These are phyloP conservation scores for Orgyia antiqua DNA, from an alignment of 2,888 invertebrate species.

Conservation along the genomic window DNA sequence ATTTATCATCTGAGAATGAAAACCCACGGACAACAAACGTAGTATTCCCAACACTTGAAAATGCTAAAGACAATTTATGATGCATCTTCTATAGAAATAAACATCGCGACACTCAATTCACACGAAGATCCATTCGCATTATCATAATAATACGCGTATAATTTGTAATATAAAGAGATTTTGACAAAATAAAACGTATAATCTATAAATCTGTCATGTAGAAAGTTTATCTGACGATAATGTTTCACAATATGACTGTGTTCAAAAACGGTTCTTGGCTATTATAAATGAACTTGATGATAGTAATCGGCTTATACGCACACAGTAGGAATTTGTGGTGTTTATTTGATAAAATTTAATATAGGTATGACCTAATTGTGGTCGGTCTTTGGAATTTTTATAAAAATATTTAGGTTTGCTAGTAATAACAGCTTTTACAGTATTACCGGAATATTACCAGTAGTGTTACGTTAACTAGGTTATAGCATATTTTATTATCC, in stretches of 20 bases:
- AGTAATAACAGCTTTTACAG: too few species aligned
- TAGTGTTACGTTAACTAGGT: too few species aligned
- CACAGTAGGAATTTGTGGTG: slow-evolving; percentile 8
- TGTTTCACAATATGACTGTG: slow-evolving; percentile 14
- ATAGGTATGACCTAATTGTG: slow-evolving; percentile 13
- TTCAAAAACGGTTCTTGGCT: slow-evolving; percentile 15
- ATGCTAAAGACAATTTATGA: slow-evolving; percentile 29
- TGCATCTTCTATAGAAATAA: slow-evolving; percentile 27
- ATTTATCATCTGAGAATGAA: slow-evolving; percentile 3
- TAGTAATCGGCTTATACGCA: slow-evolving; percentile 19
- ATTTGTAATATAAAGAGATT: slow-evolving; percentile 27
- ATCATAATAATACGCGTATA: slow-evolving; percentile 29
- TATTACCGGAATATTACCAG: too few species aligned
- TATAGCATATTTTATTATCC: too few species aligned
- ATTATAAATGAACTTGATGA: slow-evolving; percentile 16
- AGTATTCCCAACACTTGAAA: too few species aligned
- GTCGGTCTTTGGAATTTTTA: slow-evolving; percentile 7
- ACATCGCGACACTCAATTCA: slow-evolving; percentile 30
- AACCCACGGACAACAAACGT: slow-evolving; percentile 6
- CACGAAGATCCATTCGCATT: slow-evolving; percentile 36
- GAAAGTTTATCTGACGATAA: slow-evolving; percentile 23
- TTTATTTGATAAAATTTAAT: slow-evolving; percentile 11
- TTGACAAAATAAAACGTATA: slow-evolving; percentile 22
- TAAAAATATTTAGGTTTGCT: slow-evolving; percentile 3
- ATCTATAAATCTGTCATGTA: slow-evolving; percentile 29